Percentiles rank a stretch among this genome's conserved stretches.
Evolutionary conservation across 2,113 vertebrate genomes (phyloP).

Genomic region (Oxyruncus cristatus): DNA sequence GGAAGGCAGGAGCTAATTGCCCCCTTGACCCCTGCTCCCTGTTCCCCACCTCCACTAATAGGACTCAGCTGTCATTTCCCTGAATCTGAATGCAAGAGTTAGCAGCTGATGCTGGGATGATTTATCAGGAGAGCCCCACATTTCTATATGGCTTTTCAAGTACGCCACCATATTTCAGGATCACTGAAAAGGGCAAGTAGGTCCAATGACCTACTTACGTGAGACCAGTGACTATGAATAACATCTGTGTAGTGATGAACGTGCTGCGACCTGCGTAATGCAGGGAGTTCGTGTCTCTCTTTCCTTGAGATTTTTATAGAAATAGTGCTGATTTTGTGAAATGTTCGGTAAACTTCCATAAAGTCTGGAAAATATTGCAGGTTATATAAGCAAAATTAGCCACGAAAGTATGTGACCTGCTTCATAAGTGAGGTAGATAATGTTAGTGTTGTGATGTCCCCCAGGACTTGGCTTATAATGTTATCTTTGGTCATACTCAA

Average conservation of each 20-base stretch:
- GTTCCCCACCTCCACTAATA: not conserved
- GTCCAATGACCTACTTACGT: slow-evolving; percentile 31
- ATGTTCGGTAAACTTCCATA: not conserved
- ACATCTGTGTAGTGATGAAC: not conserved
- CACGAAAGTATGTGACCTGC: not conserved
- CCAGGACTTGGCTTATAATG: not conserved
- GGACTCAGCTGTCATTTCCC: slow-evolving; percentile 38
- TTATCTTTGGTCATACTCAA: not conserved
- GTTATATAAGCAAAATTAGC: not conserved
- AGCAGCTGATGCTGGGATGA: slow-evolving; percentile 24
- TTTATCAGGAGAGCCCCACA: slow-evolving; percentile 13
- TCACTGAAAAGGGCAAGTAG: slow-evolving; percentile 59
- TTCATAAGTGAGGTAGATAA: not conserved
- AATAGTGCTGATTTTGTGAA: not conserved
- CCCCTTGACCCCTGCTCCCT: not conserved
- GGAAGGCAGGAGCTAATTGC: not conserved
- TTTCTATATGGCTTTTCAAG: slow-evolving; percentile 26
- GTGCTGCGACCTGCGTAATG: not conserved
- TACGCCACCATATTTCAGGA: slow-evolving; percentile 41
- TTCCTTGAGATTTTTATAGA: not conserved
- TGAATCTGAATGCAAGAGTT: not conserved
- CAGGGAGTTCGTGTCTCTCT: not conserved
- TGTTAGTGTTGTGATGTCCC: not conserved
- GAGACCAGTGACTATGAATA: slow-evolving; percentile 13
- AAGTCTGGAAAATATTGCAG: not conserved